These are phyloP conservation scores for Petrophora chlorosata DNA, from an alignment of 2,888 invertebrate genomes.

Conservation along the genomic window DNA sequence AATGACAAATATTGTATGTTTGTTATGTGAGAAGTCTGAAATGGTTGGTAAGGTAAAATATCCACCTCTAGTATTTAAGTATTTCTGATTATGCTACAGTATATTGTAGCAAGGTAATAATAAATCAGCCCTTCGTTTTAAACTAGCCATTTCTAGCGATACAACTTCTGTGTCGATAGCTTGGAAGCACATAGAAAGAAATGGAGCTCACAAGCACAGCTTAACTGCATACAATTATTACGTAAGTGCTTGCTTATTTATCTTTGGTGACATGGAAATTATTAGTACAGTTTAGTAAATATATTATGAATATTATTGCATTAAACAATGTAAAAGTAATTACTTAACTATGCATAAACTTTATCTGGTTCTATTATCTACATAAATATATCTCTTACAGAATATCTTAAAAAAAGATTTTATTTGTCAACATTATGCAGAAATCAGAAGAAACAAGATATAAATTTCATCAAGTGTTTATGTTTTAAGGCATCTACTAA, in stretches of 20 bases:
- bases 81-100: no score
- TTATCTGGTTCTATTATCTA: neutral
- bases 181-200: no score
- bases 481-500: no score
- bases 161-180: neutral
- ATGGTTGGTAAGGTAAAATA: no score
- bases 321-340: neutral
- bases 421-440: conserved; percentile 3
- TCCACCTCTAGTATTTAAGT: no score
- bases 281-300: neutral
- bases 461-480: neutral
- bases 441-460: neutral
- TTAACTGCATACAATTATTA: conserved; percentile 31
- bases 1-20: no score
- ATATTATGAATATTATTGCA: conserved; percentile 6
- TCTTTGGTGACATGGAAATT: conserved; percentile 22
- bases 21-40: no score
- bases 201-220: neutral
- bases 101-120: no score
- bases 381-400: conserved; percentile 7
- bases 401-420: conserved; percentile 4
- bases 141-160: no score
- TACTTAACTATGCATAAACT: neutral
- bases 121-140: no score
- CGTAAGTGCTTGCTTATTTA: conserved; percentile 31